Conservation (phyloP, 1,140 invertebrate species). For the Octopus bimaculoides region DNA sequence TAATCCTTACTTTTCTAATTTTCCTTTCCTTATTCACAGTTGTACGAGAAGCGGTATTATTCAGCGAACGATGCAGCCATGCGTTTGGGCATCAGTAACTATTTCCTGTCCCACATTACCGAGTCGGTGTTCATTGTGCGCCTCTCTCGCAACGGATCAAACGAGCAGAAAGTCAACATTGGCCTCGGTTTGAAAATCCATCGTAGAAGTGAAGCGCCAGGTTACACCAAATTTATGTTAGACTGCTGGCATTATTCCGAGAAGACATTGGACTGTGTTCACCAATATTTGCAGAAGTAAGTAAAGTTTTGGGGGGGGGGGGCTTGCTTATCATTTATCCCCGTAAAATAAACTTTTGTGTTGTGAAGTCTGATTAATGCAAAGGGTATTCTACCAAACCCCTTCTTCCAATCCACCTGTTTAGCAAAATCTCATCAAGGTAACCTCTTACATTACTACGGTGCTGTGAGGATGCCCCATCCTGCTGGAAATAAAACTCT, state of each 20-base stretch:
- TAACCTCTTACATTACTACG: no score
- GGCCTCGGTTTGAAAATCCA: constrained; percentile 91
- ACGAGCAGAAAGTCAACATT: constrained; percentile 69
- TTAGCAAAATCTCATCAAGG: no score
- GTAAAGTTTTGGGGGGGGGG: not conserved
- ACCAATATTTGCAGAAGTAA: constrained; percentile 65
- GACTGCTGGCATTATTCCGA: constrained; percentile 77
- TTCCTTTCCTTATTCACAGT: constrained; percentile 7
- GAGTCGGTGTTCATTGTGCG: constrained; percentile 71
- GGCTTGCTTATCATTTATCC: no score
- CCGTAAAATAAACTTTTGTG: no score
- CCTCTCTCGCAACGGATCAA: constrained; percentile 33
- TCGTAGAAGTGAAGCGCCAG: constrained; percentile 71
- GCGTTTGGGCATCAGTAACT: constrained; percentile 65
- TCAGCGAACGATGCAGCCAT: constrained; percentile 57
- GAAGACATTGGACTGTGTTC: constrained; percentile 72
- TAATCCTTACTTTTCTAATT: no score
- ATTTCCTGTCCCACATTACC: constrained; percentile 78
- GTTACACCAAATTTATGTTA: constrained; percentile 72
- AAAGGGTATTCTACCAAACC: no score
- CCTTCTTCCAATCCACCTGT: no score
- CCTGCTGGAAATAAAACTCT: no score
- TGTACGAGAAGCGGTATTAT: constrained; percentile 36
- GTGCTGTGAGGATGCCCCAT: no score
- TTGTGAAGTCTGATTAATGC: no score